Percentiles rank a stretch among this genome's conserved stretches.
These are phyloP conservation scores for Loxodonta africana DNA, from an alignment of 2,113 vertebrate species.

Conservation along the genomic window DNA sequence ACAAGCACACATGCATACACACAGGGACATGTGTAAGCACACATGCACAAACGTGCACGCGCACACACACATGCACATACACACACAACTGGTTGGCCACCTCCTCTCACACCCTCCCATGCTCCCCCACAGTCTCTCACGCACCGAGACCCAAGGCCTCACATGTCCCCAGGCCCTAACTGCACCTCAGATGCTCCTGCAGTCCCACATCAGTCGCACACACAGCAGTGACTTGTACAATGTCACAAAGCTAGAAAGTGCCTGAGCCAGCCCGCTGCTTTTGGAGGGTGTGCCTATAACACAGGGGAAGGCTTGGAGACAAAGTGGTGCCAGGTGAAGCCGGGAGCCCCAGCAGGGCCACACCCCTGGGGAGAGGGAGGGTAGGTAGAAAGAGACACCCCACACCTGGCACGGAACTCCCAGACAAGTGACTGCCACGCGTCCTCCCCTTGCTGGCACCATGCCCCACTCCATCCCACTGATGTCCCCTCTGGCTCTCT, in stretches of 20 bases:
- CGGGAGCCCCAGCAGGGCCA: neutral
- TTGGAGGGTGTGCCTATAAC: neutral
- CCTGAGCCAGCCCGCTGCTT: neutral
- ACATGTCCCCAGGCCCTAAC: neutral
- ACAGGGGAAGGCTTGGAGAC: neutral
- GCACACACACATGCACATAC: neutral
- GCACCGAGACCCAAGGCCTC: neutral
- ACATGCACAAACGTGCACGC: neutral
- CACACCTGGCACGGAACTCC: neutral
- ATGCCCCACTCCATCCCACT: neutral
- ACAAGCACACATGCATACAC: neutral
- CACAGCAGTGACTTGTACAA: neutral
- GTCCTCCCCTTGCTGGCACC: neutral
- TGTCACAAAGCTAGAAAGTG: neutral
- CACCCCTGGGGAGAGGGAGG: neutral
- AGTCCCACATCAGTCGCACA: neutral
- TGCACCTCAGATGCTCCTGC: neutral
- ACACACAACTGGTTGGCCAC: neutral
- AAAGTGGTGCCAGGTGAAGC: neutral
- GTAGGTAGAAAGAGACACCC: neutral
- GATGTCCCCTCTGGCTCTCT: neutral
- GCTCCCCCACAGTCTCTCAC: neutral
- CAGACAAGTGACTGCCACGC: neutral
- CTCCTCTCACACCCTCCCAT: rapidly evolving
- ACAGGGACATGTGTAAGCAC: neutral